phyloP scores from a whole-genome alignment of 2,888 invertebrate species.

The Julus scanicus region DNA sequence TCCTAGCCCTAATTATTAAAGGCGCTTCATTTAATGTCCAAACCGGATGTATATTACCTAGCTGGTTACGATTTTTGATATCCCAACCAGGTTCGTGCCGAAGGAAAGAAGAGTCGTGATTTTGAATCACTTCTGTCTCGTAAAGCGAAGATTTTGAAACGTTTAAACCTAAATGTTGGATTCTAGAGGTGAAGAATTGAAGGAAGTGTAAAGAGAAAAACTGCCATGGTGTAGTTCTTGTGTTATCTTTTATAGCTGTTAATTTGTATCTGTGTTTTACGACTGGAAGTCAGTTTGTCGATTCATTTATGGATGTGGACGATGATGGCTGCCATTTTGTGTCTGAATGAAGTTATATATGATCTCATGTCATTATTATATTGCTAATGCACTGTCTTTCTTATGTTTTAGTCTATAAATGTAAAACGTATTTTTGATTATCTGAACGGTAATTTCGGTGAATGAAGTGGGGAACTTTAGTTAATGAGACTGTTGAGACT shows the following conservation, averaged over 20 bases:
- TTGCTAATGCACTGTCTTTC: background rate
- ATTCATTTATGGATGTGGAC: background rate
- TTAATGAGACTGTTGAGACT: background rate
- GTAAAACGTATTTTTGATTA: too few species aligned
- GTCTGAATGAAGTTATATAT: background rate
- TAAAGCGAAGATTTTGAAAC: background rate
- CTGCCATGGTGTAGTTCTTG: conserved; percentile 52
- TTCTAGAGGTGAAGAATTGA: conserved; percentile 27
- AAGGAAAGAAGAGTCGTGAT: background rate
- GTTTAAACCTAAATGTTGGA: background rate
- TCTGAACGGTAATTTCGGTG: background rate
- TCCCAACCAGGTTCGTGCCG: background rate
- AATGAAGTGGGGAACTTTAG: background rate
- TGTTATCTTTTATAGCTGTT: conserved; percentile 20
- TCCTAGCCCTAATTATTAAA: background rate
- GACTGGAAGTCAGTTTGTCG: background rate
- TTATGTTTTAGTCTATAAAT: too few species aligned
- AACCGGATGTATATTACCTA: background rate
- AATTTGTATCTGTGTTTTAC: background rate
- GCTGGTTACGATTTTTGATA: conserved; percentile 39
- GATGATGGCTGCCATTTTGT: conserved; percentile 24
- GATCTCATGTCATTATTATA: background rate
- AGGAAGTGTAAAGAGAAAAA: conserved; percentile 41
- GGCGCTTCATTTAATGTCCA: background rate
- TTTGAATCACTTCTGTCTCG: background rate